Base-by-base conservation (phyloP, 2,888 invertebrate species). In the Plusia festucae region DNA sequence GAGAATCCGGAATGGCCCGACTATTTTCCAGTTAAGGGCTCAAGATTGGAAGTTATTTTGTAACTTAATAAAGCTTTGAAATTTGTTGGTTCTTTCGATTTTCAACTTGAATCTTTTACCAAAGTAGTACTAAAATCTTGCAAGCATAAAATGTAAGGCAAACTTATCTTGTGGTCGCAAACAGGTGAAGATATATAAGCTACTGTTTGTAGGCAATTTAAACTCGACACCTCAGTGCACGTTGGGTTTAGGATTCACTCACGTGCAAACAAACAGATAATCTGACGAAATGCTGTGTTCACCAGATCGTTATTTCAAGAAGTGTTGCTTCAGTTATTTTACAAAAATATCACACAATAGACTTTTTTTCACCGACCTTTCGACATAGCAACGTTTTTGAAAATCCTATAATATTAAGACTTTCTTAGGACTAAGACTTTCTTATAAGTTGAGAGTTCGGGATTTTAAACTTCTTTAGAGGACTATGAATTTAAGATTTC, bases 1-100 rank as follows among this genome's bases (percentile, higher is more conserved):
- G 78, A 77, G 27, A 70, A 64, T 53, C 53, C 49, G 13, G 83
- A 76, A 60, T 73, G 78, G 72, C 55, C 76, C 40, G 78, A 80
- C 65, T 74, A 76, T 51, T 62, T 69, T 30, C 81, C 73, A 8
- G 67, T 69, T 18, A 71, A 63, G 9, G 79, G 81, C 59, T 73
- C 83, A n/a, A 73, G 78, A 52, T 85, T 81, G 84, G 79, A 83
- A 70, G 70, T 86, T 22, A 83, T 86, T 76, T 66, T 87, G 72
- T 87, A 66, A 86, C 51, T 56, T 34, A 18, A 63, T 56, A 56
- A 34, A 24, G 27, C 24, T 52, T 22, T 24, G 2, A 24, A 52
- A 52, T 22, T 20, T 24, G 13, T 52, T 24, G 24, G 22, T 24
- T 22, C 15, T 52, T 24, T 52, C 20, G 20, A 49, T 9, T 49